phyloP scores from a whole-genome alignment of 2,113 vertebrate genomes.

The Caranx ignobilis region DNA sequence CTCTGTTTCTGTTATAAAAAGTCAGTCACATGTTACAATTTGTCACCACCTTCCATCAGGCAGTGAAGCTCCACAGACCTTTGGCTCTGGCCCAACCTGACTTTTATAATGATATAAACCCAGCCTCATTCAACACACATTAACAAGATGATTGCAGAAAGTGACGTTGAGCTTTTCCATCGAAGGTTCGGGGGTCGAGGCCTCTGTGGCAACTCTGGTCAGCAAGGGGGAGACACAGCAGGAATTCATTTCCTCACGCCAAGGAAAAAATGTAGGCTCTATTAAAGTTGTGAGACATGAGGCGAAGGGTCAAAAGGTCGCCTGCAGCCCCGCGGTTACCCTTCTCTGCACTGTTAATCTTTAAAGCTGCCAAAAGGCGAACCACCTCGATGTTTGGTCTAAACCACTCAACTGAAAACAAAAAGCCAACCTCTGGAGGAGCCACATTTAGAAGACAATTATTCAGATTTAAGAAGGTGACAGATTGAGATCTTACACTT shows the following conservation, averaged over 20 bases:
- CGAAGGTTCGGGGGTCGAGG: background rate
- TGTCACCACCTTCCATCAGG: background rate
- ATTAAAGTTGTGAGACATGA: slow-evolving; percentile 14
- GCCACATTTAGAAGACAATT: background rate
- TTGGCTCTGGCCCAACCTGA: background rate
- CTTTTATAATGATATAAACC: background rate
- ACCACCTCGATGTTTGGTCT: background rate
- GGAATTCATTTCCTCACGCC: slow-evolving; percentile 20
- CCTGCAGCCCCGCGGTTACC: background rate
- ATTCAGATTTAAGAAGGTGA: background rate
- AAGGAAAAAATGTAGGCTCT: slow-evolving; percentile 5
- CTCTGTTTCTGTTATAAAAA: background rate
- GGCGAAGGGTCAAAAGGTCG: slow-evolving; percentile 11
- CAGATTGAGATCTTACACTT: no score
- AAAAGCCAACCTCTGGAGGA: background rate
- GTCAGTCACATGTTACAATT: background rate
- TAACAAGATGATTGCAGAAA: background rate
- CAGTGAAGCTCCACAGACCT: background rate
- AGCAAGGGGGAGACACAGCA: slow-evolving; percentile 7
- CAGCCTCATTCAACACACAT: background rate
- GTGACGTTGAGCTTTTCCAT: background rate
- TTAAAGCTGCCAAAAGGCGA: slow-evolving; percentile 16
- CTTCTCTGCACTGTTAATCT: slow-evolving; percentile 2
- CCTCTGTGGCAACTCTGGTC: background rate
- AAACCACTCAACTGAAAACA: background rate